These are phyloP conservation scores for Venustoraphidia nigricollis DNA, from an alignment of 2,888 invertebrate genomes.

Conservation along the genomic window DNA sequence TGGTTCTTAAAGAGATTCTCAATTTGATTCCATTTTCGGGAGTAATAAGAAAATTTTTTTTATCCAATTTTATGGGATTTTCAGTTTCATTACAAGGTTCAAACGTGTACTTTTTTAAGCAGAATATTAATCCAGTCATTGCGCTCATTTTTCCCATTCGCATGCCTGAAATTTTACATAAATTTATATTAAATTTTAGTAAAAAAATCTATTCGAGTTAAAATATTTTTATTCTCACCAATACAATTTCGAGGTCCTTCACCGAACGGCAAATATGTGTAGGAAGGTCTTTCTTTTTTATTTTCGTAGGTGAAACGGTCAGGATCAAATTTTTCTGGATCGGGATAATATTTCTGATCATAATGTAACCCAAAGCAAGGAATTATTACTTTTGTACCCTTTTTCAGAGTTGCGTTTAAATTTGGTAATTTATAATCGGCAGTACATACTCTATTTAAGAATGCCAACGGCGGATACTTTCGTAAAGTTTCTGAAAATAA, in stretches of 20 bases:
- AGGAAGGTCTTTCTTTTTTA: slow-evolving; percentile 16
- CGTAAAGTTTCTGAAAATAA: slow-evolving; percentile 23
- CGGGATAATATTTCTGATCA: slow-evolving; percentile 21
- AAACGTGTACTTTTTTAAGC: no score
- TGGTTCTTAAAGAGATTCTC: no score
- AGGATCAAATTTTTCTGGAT: slow-evolving; percentile 25
- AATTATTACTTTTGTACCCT: slow-evolving; percentile 19
- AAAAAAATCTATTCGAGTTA: no score
- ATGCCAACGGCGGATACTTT: slow-evolving; percentile 21
- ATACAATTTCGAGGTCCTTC: slow-evolving; percentile 21
- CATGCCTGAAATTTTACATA: no score
- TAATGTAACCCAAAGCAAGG: slow-evolving; percentile 21
- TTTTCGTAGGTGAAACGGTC: slow-evolving; percentile 23
- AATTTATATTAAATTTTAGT: no score
- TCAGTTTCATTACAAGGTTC: no score
- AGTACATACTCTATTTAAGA: slow-evolving; percentile 16
- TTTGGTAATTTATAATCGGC: slow-evolving; percentile 16
- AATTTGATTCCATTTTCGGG: no score
- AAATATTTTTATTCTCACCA: slow-evolving; percentile 13
- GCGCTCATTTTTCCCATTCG: no score
- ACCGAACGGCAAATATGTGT: slow-evolving; percentile 19
- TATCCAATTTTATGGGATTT: no score
- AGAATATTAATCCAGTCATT: no score
- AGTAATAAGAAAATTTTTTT: no score
- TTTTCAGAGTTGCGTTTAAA: slow-evolving; percentile 14